Conservation (phyloP, 2,888 invertebrate genomes). For the Rhabditophanes sp. region DNA sequence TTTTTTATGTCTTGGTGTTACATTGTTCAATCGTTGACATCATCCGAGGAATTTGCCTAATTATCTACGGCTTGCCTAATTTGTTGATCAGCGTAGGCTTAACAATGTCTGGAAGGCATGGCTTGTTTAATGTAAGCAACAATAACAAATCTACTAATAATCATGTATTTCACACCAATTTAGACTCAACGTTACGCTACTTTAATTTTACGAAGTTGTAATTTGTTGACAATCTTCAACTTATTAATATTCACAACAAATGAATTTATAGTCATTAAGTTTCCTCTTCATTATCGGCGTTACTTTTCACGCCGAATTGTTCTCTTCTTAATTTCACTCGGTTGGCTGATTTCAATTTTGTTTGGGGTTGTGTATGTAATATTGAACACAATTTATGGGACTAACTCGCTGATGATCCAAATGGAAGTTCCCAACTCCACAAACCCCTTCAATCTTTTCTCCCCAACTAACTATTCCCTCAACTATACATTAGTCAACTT, state of each 20-base stretch:
- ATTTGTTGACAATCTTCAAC: conserved; percentile 42
- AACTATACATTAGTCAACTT: too few relatives aligned
- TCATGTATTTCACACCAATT: conserved; percentile 13
- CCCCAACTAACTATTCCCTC: too few relatives aligned
- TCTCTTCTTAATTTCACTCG: conserved; percentile 21
- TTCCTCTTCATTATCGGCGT: conserved; percentile 41
- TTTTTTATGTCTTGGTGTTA: conserved; percentile 41
- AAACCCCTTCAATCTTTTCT: too few relatives aligned
- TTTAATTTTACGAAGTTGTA: conserved; percentile 37
- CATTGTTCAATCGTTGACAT: conserved; percentile 41
- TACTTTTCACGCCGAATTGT: conserved; percentile 34
- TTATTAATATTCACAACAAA: conserved; percentile 42
- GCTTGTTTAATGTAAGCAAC: too few relatives aligned
- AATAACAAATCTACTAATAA: neutral
- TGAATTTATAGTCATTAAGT: conserved; percentile 38
- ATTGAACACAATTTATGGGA: too few relatives aligned
- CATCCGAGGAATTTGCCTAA: conserved; percentile 33
- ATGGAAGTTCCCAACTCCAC: too few relatives aligned
- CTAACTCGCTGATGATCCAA: too few relatives aligned
- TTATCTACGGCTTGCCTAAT: conserved; percentile 26
- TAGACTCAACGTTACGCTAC: too few relatives aligned
- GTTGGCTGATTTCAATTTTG: conserved; percentile 15
- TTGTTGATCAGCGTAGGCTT: conserved; percentile 17
- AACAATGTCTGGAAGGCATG: too few relatives aligned
- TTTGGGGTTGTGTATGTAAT: too few relatives aligned